A percentile compares a stretch with the other conserved stretches of the same genome.
phyloP scores from a whole-genome alignment of 2,888 invertebrate species.

The Mythimna pallens region DNA sequence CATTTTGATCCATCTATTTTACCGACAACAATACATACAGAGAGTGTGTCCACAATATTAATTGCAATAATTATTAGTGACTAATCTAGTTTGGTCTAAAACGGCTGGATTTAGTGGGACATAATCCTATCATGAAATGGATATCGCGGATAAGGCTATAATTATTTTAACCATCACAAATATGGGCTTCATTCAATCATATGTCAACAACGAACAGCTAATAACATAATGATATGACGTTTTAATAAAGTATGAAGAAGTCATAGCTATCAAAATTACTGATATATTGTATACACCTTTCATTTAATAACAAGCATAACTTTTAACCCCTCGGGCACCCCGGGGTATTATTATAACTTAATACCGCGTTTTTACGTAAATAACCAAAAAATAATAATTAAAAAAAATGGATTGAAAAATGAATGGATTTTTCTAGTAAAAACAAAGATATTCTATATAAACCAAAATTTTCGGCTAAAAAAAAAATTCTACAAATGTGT shows the following conservation, averaged over 20 bases:
- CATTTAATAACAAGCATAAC: background rate
- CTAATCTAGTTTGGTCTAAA: conserved; percentile 26
- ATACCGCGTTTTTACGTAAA: too few species aligned
- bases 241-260: background rate
- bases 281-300: background rate
- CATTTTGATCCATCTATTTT: background rate
- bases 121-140: conserved; percentile 8
- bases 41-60: conserved; percentile 15
- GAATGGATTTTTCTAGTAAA: too few species aligned
- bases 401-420: too few species aligned
- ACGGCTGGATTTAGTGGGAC: conserved; percentile 8
- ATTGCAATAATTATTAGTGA: conserved; percentile 27
- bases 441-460: too few species aligned
- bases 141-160: background rate
- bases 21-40: background rate
- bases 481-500: too few species aligned
- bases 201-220: background rate
- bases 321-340: too few species aligned
- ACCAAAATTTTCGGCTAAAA: too few species aligned
- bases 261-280: background rate
- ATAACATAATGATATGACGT: background rate
- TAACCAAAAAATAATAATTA: too few species aligned
- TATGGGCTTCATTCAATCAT: background rate
- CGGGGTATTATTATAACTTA: too few species aligned
- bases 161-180: background rate